phyloP scores from a whole-genome alignment of 1,140 invertebrate species.

The Solenopsis invicta region DNA sequence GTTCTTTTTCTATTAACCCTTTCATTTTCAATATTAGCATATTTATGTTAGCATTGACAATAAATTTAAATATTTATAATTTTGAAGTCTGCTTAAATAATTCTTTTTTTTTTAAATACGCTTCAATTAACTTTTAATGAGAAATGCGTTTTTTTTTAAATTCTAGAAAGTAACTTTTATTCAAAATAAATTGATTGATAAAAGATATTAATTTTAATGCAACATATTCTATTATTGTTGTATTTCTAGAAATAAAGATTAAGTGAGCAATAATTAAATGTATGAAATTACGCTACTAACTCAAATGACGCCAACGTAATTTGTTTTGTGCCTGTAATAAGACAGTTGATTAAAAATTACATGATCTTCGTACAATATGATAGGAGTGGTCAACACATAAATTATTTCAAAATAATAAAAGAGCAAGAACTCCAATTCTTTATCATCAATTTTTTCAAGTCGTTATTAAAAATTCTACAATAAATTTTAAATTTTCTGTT shows the following conservation, averaged over 20 bases:
- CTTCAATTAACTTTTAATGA: background rate
- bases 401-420: too few species aligned
- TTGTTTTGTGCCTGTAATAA: too few species aligned
- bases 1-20: background rate
- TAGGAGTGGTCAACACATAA: too few species aligned
- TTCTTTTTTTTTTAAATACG: background rate
- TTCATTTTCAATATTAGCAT: background rate
- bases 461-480: background rate
- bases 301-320: too few species aligned
- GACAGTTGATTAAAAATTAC: too few species aligned
- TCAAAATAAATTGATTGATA: background rate
- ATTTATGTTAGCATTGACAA: background rate
- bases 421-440: background rate
- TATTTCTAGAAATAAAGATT: background rate
- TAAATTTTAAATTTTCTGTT: constrained; percentile 15
- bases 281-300: too few species aligned
- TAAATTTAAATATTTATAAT: constrained; percentile 5
- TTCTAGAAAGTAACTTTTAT: background rate
- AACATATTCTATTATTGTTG: background rate
- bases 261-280: background rate
- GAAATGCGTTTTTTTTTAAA: background rate
- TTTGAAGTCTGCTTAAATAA: background rate
- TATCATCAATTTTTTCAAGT: background rate
- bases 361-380: too few species aligned
- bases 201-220: constrained; percentile 1